Percentiles rank a stretch among this genome's conserved stretches.
Evolutionary conservation across 2,113 vertebrate genomes (phyloP).

Genomic region (Corythaeola cristata): DNA sequence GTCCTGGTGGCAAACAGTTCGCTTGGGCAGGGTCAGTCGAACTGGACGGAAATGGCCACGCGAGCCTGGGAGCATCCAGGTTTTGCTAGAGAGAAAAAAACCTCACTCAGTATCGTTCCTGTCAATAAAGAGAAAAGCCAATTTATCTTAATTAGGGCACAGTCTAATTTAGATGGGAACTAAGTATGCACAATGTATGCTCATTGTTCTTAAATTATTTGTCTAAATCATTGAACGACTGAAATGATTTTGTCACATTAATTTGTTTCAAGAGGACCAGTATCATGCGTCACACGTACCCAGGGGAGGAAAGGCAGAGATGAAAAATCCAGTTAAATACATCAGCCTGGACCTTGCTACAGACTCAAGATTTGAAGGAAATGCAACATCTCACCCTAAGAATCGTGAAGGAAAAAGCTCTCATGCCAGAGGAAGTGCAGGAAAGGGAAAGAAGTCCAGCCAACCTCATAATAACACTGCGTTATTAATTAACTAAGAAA

Average conservation of each 20-base stretch:
- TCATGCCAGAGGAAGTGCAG: background rate
- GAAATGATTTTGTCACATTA: background rate
- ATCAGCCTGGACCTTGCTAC: background rate
- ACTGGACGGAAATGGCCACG: background rate
- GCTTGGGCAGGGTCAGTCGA: background rate
- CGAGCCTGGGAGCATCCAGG: background rate
- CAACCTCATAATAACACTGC: background rate
- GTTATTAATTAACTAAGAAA: background rate
- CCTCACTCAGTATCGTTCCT: background rate
- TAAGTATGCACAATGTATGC: background rate
- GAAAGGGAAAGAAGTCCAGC: slow-evolving; percentile 23
- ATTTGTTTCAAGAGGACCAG: background rate
- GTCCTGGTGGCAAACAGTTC: background rate
- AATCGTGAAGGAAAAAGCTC: background rate
- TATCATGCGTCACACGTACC: background rate
- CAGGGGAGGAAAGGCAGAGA: slow-evolving; percentile 37
- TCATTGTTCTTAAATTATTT: slow-evolving; percentile 19
- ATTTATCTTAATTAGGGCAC: background rate
- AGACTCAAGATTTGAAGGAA: background rate
- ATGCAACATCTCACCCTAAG: background rate
- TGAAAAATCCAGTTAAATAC: background rate
- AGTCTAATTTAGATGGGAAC: background rate
- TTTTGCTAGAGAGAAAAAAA: background rate
- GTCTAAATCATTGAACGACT: background rate
- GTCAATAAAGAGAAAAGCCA: background rate